Percentiles rank a stretch among this genome's conserved stretches.
These are phyloP conservation scores for Aricia artaxerxes DNA, from an alignment of 2,888 invertebrate species.

Conservation along the genomic window DNA sequence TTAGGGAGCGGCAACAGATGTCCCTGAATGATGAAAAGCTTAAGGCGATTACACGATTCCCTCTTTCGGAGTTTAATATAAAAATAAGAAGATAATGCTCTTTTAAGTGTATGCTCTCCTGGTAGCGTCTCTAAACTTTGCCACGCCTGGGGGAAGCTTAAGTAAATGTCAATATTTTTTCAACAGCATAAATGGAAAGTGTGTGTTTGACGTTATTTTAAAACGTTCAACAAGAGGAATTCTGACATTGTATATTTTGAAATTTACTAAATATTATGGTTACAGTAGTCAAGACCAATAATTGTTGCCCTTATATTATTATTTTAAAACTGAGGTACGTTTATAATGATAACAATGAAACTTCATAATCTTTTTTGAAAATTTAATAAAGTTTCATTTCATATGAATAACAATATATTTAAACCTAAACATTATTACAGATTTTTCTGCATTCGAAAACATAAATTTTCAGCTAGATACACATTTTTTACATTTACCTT, in stretches of 20 bases:
- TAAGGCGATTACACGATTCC: constrained; percentile 71
- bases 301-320: too few relatives aligned
- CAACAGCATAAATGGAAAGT: constrained; percentile 32
- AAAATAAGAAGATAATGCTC: constrained; percentile 72
- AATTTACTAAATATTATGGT: not conserved
- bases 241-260: constrained; percentile 29
- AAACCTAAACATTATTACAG: too few relatives aligned
- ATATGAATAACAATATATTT: too few relatives aligned
- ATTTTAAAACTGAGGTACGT: too few relatives aligned
- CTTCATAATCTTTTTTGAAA: too few relatives aligned
- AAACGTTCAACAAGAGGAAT: constrained; percentile 25
- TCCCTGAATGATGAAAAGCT: constrained; percentile 70
- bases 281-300: too few relatives aligned
- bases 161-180: constrained; percentile 46
- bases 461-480: too few relatives aligned
- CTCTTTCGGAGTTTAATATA: constrained; percentile 69
- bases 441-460: too few relatives aligned
- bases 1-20: constrained; percentile 61
- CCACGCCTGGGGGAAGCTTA: constrained; percentile 40
- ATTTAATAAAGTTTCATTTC: too few relatives aligned
- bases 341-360: too few relatives aligned
- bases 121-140: constrained; percentile 53
- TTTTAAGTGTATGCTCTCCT: constrained; percentile 66
- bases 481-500: too few relatives aligned
- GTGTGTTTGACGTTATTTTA: constrained; percentile 13